Evolutionary conservation across 2,797 vertebrate genomes (phyloP).

Genomic region (Hydrocynus forskahlii): DNA sequence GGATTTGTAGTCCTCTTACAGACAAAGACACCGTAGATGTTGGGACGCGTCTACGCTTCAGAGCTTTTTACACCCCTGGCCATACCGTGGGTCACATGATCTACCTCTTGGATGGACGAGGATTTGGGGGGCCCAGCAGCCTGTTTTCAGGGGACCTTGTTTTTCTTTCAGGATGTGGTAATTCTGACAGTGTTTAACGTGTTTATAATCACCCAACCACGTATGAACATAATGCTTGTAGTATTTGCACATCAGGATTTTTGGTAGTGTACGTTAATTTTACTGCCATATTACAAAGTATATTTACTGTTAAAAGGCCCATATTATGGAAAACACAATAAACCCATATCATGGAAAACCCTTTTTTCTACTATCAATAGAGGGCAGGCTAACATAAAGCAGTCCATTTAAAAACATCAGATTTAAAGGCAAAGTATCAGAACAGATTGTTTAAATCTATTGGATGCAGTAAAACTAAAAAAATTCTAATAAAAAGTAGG

Average conservation of each 20-base stretch:
- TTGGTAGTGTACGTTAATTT: not conserved
- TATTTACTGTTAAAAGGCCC: too few species aligned
- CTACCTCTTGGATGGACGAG: constrained; percentile 88
- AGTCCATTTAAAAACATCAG: too few species aligned
- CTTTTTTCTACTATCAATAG: too few species aligned
- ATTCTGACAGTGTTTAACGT: constrained; percentile 55
- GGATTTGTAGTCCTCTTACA: constrained; percentile 79
- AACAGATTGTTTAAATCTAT: too few species aligned
- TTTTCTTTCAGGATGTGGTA: constrained; percentile 96
- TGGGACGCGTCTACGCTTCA: constrained; percentile 85
- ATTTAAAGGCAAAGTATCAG: too few species aligned
- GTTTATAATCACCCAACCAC: not conserved
- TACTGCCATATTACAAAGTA: not conserved
- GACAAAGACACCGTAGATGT: constrained; percentile 87
- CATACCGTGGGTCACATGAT: constrained; percentile 97
- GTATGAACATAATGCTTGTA: not conserved
- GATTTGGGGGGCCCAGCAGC: constrained; percentile 83
- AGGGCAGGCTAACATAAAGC: too few species aligned
- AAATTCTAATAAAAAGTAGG: too few species aligned
- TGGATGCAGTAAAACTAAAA: too few species aligned
- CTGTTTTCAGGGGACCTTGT: constrained; percentile 97
- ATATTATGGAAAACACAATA: too few species aligned
- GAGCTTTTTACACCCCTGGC: constrained; percentile 90
- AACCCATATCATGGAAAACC: too few species aligned
- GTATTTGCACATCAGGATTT: not conserved